Conservation (phyloP, 2,113 vertebrate species). For the Drymodes brunneopygia region DNA sequence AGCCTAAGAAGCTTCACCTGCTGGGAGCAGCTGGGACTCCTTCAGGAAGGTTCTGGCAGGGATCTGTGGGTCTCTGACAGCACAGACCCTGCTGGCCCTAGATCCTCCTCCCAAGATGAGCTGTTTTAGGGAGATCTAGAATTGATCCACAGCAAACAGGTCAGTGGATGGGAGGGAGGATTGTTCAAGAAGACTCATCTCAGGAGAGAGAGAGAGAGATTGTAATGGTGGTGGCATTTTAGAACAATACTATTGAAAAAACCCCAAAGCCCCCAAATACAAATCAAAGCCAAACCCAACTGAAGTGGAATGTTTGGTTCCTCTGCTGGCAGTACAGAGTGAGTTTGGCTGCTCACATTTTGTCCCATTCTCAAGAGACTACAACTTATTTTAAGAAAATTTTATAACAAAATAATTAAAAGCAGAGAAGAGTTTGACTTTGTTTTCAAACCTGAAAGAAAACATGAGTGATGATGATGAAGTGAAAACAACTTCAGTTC, state of each 20-base stretch:
- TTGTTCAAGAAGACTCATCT: background rate
- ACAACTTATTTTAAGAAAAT: background rate
- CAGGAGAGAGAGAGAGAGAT: background rate
- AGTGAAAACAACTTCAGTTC: background rate
- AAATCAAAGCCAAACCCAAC: background rate
- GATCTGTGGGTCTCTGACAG: background rate
- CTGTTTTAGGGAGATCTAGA: background rate
- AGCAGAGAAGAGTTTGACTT: conserved; percentile 27
- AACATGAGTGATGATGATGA: conserved; percentile 1
- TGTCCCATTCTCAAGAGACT: background rate
- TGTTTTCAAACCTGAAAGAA: conserved; percentile 17
- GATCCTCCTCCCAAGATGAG: background rate
- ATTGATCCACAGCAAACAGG: background rate
- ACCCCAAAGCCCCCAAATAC: background rate
- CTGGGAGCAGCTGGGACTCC: background rate
- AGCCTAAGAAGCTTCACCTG: background rate
- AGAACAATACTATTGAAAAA: background rate
- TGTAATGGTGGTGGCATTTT: background rate
- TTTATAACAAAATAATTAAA: conserved; percentile 11
- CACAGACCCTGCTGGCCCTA: too few relatives aligned
- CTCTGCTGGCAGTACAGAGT: background rate
- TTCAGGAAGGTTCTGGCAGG: background rate
- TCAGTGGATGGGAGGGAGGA: background rate
- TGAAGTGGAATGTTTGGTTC: background rate
- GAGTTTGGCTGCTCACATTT: background rate